These are phyloP conservation scores for Gymnothorax javanicus DNA, from an alignment of 2,797 vertebrate genomes.

Conservation along the genomic window DNA sequence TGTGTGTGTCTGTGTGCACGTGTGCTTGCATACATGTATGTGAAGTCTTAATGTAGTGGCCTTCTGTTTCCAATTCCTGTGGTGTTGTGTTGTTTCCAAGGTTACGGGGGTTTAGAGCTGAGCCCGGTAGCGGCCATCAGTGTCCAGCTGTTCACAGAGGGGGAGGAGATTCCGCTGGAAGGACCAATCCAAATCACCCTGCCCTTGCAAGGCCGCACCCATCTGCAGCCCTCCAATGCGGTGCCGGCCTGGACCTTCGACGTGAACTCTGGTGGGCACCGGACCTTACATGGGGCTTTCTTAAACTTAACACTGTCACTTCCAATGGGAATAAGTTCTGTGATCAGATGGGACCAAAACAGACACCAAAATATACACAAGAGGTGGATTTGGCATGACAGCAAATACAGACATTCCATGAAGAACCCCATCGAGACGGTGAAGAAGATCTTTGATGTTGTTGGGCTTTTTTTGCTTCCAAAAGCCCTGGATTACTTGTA, in stretches of 20 bases:
- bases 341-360: too few species aligned
- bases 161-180: constrained; percentile 72
- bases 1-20: neutral
- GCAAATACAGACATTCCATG: too few species aligned
- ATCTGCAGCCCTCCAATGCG: constrained; percentile 65
- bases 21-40: neutral
- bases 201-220: constrained; percentile 66
- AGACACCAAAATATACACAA: too few species aligned
- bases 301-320: neutral
- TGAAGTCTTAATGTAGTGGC: too few species aligned
- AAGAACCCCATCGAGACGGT: too few species aligned
- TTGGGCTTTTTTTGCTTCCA: too few species aligned
- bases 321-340: neutral
- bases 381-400: too few species aligned
- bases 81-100: constrained; percentile 56
- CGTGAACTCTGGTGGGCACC: constrained; percentile 76
- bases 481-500: too few species aligned
- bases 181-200: constrained; percentile 82
- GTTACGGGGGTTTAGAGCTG: constrained; percentile 77
- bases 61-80: neutral
- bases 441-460: too few species aligned
- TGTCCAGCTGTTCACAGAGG: constrained; percentile 75
- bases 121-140: constrained; percentile 81
- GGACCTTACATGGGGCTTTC: neutral
- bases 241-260: constrained; percentile 87